These are phyloP conservation scores for Staurois parvus DNA, from an alignment of 2,797 vertebrate genomes.

Conservation along the genomic window DNA sequence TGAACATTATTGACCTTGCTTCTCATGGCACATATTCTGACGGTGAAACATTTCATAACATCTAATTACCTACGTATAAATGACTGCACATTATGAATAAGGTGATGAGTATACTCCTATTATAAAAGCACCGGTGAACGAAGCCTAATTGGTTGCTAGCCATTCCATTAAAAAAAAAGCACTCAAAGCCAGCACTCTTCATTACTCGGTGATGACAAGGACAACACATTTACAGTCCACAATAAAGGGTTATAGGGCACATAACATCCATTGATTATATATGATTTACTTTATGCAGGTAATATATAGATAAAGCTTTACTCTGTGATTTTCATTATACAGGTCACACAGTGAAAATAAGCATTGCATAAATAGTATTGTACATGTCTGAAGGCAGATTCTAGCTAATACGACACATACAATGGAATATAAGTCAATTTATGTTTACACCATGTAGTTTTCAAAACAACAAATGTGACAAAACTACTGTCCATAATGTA, in stretches of 20 bases:
- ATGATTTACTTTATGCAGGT: not conserved
- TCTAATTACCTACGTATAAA: slow-evolving; percentile 52
- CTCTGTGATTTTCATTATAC: too few relatives aligned
- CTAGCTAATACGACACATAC: too few relatives aligned
- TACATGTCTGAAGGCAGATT: too few relatives aligned
- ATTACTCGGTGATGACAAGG: slow-evolving; percentile 23
- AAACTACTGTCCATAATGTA: too few relatives aligned
- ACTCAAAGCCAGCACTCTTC: slow-evolving; percentile 23
- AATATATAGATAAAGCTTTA: not conserved
- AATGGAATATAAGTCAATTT: too few relatives aligned
- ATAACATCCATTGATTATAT: not conserved
- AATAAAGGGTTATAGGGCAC: not conserved
- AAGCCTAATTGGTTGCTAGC: slow-evolving; percentile 52
- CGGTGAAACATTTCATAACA: slow-evolving; percentile 27
- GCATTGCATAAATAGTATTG: too few relatives aligned
- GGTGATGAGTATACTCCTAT: slow-evolving; percentile 14
- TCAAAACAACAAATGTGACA: too few relatives aligned
- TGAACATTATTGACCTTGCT: slow-evolving; percentile 29
- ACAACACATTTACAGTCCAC: slow-evolving; percentile 5
- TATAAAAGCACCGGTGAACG: slow-evolving; percentile 27
- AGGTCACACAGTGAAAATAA: not conserved
- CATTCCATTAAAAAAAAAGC: slow-evolving; percentile 33
- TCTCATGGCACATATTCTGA: slow-evolving; percentile 19
- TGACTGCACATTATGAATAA: slow-evolving; percentile 43
- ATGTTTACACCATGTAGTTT: too few relatives aligned